Percentiles rank a stretch among this genome's conserved stretches.
Conservation (phyloP, 2,113 vertebrate genomes). For the Zosterops hypoxanthus region DNA sequence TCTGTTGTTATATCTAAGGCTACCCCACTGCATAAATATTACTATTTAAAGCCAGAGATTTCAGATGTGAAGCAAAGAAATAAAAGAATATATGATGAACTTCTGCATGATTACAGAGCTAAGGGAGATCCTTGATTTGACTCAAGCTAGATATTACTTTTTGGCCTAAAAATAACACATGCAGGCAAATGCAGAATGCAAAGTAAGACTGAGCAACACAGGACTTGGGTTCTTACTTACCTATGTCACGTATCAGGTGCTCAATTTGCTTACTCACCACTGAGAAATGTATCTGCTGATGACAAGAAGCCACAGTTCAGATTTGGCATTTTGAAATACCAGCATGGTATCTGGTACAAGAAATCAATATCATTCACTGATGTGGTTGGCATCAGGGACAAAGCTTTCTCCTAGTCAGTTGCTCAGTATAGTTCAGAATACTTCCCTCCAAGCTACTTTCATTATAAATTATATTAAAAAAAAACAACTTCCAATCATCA, state of each 20-base stretch:
- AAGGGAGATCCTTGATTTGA: not conserved
- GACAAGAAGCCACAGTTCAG: not conserved
- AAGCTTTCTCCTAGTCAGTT: not conserved
- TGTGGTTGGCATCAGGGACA: not conserved
- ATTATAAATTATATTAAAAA: not conserved
- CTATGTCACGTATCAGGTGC: rapidly evolving
- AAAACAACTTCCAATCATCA: not conserved
- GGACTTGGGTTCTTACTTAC: not conserved
- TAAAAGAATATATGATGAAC: not conserved
- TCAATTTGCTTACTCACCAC: not conserved
- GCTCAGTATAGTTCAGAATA: not conserved
- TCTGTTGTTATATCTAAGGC: not conserved
- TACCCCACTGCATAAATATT: not conserved
- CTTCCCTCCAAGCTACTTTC: not conserved
- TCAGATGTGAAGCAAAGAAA: not conserved
- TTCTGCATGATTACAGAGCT: not conserved
- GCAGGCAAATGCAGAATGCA: not conserved
- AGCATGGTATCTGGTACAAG: rapidly evolving
- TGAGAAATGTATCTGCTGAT: not conserved
- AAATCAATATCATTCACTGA: not conserved
- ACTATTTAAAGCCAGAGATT: not conserved
- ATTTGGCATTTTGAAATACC: not conserved
- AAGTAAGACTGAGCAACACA: not conserved
- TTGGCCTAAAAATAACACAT: not conserved
- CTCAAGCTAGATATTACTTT: not conserved